phyloP scores from a whole-genome alignment of 2,888 invertebrate genomes.

The Unio pictorum region DNA sequence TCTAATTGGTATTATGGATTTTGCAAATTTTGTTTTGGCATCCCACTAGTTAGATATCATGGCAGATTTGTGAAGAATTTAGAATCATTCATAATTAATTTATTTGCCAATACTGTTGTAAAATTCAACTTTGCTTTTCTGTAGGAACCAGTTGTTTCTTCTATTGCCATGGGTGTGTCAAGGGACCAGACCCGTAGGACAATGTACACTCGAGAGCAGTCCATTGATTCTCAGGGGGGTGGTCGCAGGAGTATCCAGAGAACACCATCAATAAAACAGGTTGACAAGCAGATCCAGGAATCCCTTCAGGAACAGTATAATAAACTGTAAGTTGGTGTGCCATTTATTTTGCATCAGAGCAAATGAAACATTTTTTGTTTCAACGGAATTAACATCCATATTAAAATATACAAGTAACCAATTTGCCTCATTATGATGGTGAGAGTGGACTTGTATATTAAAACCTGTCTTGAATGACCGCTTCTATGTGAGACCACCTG shows the following conservation, averaged over 20 bases:
- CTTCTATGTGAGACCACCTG: too few species aligned
- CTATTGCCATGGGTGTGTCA: constrained; percentile 52
- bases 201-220: constrained; percentile 32
- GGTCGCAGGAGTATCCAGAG: constrained; percentile 5
- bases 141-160: constrained; percentile 58
- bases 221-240: constrained; percentile 28
- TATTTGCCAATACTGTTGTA: not conserved
- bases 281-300: constrained; percentile 39
- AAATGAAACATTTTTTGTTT: too few species aligned
- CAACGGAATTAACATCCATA: too few species aligned
- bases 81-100: not conserved
- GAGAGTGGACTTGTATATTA: too few species aligned
- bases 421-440: too few species aligned
- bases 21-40: not conserved
- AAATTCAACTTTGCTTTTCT: not conserved
- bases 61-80: not conserved
- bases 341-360: too few species aligned
- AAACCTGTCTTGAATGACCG: too few species aligned
- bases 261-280: constrained; percentile 6
- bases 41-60: not conserved
- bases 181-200: constrained; percentile 52
- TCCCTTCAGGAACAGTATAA: constrained; percentile 54
- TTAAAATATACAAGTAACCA: too few species aligned
- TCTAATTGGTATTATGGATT: too few species aligned
- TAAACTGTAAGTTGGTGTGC: constrained; percentile 45